Evolutionary conservation across 2,797 vertebrate genomes (phyloP), one percentile per base, ranked within the genome.

Genomic region (Rhinoraja longicauda): DNA sequence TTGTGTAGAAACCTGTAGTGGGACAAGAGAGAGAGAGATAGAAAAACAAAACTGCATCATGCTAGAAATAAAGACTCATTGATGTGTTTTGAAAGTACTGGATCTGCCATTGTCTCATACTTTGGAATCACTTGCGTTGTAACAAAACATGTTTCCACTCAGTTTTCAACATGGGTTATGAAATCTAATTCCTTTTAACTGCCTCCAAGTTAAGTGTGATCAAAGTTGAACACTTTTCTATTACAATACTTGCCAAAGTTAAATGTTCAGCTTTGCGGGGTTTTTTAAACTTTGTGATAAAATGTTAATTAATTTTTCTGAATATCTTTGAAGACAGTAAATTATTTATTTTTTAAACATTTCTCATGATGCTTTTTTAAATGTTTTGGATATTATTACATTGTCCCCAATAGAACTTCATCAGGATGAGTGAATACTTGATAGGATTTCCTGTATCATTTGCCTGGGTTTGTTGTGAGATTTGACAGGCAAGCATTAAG

Each of bases 141-240:
- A 57, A 26, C 53, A 12, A 57, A 82, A 82, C 21, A 5, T 57
- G 45, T 29, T 81, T 81, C 81, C 53, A 82, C 45, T 70, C 62
- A 36, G 62, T 10, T 90, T 36, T 82, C 21, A 90, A 64, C 64
- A 90, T 70, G n/a, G 36, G n/a, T 21, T 26, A 82, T 82, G 26
- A 90, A 32, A 67, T 90, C 32, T 70, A 10, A 32, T 90, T 70
- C 32, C 86, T 64, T 90, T 36, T 1, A 90, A 90, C 29, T 90
- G 64, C 19, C 7, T 12, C 86, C 86, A 67, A 70, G 84, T 53
- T 84, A 8, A 59, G 26, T 36, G 29, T 32, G 36, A 36, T 67
- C 13, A 90, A 90, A 90, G n/a, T 90, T 70, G 64, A 67, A n/a
- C n/a, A 90, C 32, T 90, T 90, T 17, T 36, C 62, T 36, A 15